These are phyloP conservation scores for Tenebrosternarchus preto DNA, from an alignment of 2,113 vertebrate genomes.

Conservation along the genomic window DNA sequence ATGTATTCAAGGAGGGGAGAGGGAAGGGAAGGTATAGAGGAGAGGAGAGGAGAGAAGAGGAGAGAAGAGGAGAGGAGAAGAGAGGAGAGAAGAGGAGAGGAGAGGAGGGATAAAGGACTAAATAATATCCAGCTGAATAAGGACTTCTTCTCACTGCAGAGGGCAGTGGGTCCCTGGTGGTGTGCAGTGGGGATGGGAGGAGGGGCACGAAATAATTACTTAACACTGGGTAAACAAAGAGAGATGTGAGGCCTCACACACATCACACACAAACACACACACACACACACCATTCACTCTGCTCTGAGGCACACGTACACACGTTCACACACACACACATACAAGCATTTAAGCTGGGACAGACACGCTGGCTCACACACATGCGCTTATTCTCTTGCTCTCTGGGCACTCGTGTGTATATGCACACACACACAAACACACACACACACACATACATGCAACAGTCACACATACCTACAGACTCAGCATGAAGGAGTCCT, in stretches of 20 bases:
- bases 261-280: slow-evolving; percentile 48
- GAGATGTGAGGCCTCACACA: slow-evolving; percentile 71
- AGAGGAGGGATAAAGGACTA: slow-evolving; percentile 56
- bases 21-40: slow-evolving; percentile 41
- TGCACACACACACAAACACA: background rate
- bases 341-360: background rate
- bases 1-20: slow-evolving; percentile 70
- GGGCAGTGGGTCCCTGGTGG: slow-evolving; percentile 76
- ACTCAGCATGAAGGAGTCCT: background rate
- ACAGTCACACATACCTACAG: slow-evolving; percentile 7
- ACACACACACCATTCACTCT: background rate
- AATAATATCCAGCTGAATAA: slow-evolving; percentile 78
- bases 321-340: background rate
- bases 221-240: slow-evolving; percentile 83
- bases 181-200: slow-evolving; percentile 73
- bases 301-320: background rate
- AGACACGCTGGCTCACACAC: slow-evolving; percentile 2
- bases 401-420: background rate
- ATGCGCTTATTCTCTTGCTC: background rate
- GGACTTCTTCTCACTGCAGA: slow-evolving; percentile 78
- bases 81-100: slow-evolving; percentile 41
- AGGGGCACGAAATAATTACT: slow-evolving; percentile 85
- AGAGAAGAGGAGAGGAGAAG: slow-evolving; percentile 60
- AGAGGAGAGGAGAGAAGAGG: slow-evolving; percentile 41
- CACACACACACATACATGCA: background rate